Base-by-base conservation (phyloP, 2,888 invertebrate species). In the Rugalucina vietnamica region DNA sequence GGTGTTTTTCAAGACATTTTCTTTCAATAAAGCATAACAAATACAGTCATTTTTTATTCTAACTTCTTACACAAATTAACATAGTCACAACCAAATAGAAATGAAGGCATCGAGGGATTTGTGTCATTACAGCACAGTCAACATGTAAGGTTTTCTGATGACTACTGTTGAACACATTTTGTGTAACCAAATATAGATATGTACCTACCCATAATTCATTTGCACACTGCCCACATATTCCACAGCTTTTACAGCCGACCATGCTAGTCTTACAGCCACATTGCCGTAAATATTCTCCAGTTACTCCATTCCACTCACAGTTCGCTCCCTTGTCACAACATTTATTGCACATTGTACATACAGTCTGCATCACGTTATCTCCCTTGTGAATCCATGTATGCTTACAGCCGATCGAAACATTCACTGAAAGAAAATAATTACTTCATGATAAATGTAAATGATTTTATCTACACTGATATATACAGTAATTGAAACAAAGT, bases 311-410 rank as follows among this genome's bases (percentile, higher is more conserved):
- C 83, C 88, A 91, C 0, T 79, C 70, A 84, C 93, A 93, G 49
- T 88, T 78, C 18, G 76, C 76, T 49, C 92, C 91, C 37, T 90
- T 88, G 27, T 89, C 90, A 85, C 91, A 91, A 75, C 93, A 93
- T 29, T 82, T 75, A 60, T 91, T 89, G 83, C 93, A 93, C 73
- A 93, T 78, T 1, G 93, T 93, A 85, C 93, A 93, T 8, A 92
- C 85, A 0, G 91, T 89, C 81, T 91, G 91, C 21, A 80, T 71
- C 27, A 83, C 76, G 24, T 81, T 79, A 32, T 87, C 86, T 12
- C 83, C 73, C 24, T 84, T 69, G 8, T 77, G 71, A 34, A 70
- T 80, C 93, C 93, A 93, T 14, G 80, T 77, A 74, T 93, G 93
- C 74, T 89, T 89, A 77, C 92, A 93, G 0, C 92, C 93, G 69